phyloP scores from a whole-genome alignment of 92 coral and sea anemone genomes.

The Paragorgia papillata region DNA sequence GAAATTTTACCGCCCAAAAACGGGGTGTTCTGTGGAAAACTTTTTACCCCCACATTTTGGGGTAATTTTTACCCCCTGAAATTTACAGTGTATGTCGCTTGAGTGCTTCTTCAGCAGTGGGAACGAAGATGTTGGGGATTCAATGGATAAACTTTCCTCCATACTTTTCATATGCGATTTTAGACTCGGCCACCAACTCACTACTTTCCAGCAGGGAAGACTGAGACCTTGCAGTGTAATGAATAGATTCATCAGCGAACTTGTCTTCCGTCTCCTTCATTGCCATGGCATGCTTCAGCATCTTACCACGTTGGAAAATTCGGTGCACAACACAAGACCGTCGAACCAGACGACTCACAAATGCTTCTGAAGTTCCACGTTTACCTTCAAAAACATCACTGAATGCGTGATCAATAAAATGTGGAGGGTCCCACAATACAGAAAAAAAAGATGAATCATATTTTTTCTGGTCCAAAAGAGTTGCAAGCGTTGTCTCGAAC shows the following conservation, averaged over 20 bases:
- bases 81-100: background rate
- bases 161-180: conserved; percentile 30
- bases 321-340: conserved; percentile 29
- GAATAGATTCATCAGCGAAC: conserved; percentile 24
- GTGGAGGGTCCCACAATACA: conserved; percentile 37
- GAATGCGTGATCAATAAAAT: conserved; percentile 32
- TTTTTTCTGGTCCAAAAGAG: conserved; percentile 21
- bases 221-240: conserved; percentile 21
- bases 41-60: too few species aligned
- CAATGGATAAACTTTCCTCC: conserved; percentile 26
- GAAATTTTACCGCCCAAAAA: too few species aligned
- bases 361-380: conserved; percentile 29
- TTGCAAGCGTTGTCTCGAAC: conserved; percentile 14
- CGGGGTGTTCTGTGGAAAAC: too few species aligned
- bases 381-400: conserved; percentile 41
- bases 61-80: too few species aligned
- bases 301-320: conserved; percentile 30
- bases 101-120: conserved; percentile 34
- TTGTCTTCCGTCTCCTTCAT: too few species aligned
- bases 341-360: conserved; percentile 35
- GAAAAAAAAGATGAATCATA: conserved; percentile 23
- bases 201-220: conserved; percentile 35
- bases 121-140: conserved; percentile 34
- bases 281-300: too few species aligned
- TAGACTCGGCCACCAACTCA: conserved; percentile 25